A percentile compares a stretch with the other conserved stretches of the same genome.
Evolutionary conservation across 2,797 vertebrate species (phyloP).

Genomic region (Rhodeus uyekii): DNA sequence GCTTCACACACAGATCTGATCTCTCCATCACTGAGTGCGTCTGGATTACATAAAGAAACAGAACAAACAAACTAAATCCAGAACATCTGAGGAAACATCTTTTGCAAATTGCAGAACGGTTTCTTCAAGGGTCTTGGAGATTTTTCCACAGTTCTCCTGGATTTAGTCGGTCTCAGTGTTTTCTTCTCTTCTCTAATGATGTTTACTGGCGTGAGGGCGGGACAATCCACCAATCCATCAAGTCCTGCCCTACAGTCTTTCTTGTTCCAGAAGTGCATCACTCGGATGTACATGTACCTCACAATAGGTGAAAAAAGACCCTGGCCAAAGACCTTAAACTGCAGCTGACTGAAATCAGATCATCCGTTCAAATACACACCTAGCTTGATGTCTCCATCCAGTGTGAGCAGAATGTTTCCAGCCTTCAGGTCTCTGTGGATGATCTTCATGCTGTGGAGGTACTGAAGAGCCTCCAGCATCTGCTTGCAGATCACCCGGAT

Average conservation of each 20-base stretch:
- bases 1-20: too few species aligned
- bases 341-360: not conserved
- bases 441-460: constrained; percentile 93
- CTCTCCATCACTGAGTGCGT: too few species aligned
- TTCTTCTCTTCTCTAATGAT: not conserved
- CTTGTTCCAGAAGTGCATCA: too few species aligned
- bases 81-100: too few species aligned
- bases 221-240: not conserved
- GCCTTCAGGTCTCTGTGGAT: constrained; percentile 98
- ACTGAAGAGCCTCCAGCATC: constrained; percentile 91
- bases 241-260: too few species aligned
- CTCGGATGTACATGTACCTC: not conserved
- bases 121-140: too few species aligned
- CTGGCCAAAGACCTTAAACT: not conserved
- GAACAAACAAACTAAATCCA: too few species aligned
- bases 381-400: constrained; percentile 93
- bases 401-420: constrained; percentile 91
- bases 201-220: not conserved
- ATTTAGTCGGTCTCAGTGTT: too few species aligned
- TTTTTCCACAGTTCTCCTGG: too few species aligned
- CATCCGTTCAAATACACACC: constrained; percentile 73
- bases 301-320: not conserved
- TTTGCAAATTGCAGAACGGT: too few species aligned
- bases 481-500: constrained; percentile 92
- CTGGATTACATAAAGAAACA: too few species aligned